Conservation (phyloP, 2,888 invertebrate genomes). For the Sisyra terminalis region DNA sequence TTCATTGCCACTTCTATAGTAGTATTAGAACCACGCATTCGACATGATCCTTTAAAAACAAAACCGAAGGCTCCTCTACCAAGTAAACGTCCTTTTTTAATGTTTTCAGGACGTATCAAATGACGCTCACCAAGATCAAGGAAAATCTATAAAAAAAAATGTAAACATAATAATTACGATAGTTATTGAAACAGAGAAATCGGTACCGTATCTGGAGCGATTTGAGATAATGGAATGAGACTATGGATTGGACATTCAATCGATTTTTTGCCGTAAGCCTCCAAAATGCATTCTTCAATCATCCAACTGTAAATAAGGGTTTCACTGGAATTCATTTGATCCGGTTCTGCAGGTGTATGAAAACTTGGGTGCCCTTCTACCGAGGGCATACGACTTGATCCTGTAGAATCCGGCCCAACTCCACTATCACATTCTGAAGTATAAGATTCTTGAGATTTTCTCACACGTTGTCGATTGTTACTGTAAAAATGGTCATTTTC, state of each 20-base stretch:
- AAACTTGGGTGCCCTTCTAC: constrained; percentile 53
- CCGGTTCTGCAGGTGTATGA: constrained; percentile 24
- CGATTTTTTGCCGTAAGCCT: constrained; percentile 53
- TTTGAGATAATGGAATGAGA: constrained; percentile 50
- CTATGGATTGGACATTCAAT: constrained; percentile 71
- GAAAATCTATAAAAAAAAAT: constrained; percentile 40
- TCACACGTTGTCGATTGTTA: constrained; percentile 17
- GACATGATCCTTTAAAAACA: constrained; percentile 71
- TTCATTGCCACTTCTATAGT: constrained; percentile 77
- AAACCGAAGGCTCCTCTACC: constrained; percentile 98
- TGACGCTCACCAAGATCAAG: constrained; percentile 72
- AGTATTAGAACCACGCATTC: constrained; percentile 34
- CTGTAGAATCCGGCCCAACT: constrained; percentile 63
- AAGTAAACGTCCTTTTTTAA: constrained; percentile 57
- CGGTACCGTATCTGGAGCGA: constrained; percentile 88
- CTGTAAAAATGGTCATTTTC: constrained; percentile 15
- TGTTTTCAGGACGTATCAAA: constrained; percentile 66
- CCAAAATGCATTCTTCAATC: constrained; percentile 90
- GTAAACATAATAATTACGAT: too few relatives aligned
- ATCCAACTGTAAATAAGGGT: constrained; percentile 59
- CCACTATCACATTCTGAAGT: constrained; percentile 78
- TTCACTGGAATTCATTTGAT: constrained; percentile 14
- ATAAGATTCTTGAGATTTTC: constrained; percentile 51
- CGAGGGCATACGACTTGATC: constrained; percentile 69
- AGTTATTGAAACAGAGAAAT: too few relatives aligned